phyloP scores from a whole-genome alignment of 30 jellyfish, hydroid and myxozoan genomes.

The Turritopsis rubra region DNA sequence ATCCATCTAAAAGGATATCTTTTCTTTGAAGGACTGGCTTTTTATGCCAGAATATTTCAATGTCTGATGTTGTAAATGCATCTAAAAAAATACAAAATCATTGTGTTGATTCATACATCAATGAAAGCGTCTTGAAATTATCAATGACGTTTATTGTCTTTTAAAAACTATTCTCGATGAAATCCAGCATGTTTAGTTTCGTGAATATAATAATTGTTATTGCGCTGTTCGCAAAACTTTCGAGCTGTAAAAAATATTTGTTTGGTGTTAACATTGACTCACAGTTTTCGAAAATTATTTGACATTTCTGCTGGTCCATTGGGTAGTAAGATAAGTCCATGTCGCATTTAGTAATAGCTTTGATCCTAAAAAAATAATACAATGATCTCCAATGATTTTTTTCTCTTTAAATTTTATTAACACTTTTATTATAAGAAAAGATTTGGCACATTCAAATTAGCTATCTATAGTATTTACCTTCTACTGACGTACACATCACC shows the following conservation, averaged over 20 bases:
- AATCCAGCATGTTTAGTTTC: neutral
- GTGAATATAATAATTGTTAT: too few relatives aligned
- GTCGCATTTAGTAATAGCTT: neutral
- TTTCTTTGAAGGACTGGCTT: neutral
- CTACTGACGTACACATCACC: constrained; percentile 4
- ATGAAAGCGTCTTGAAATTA: neutral
- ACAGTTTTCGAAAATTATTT: neutral
- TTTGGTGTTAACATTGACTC: neutral
- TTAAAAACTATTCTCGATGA: neutral
- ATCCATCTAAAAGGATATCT: constrained; percentile 7
- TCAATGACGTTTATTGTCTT: neutral
- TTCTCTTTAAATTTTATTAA: too few relatives aligned
- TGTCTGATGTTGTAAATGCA: constrained; percentile 1
- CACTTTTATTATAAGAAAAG: too few relatives aligned
- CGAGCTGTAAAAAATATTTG: too few relatives aligned
- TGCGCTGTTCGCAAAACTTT: neutral
- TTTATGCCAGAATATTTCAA: neutral
- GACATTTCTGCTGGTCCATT: constrained; percentile 3
- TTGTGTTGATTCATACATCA: too few relatives aligned
- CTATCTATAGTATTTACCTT: neutral
- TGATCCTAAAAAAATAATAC: neutral
- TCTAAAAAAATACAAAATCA: neutral
- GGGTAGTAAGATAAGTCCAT: neutral
- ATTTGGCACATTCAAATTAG: too few relatives aligned
- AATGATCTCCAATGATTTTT: neutral